Conservation (phyloP, 2,888 invertebrate genomes). For the Nezara viridula region DNA sequence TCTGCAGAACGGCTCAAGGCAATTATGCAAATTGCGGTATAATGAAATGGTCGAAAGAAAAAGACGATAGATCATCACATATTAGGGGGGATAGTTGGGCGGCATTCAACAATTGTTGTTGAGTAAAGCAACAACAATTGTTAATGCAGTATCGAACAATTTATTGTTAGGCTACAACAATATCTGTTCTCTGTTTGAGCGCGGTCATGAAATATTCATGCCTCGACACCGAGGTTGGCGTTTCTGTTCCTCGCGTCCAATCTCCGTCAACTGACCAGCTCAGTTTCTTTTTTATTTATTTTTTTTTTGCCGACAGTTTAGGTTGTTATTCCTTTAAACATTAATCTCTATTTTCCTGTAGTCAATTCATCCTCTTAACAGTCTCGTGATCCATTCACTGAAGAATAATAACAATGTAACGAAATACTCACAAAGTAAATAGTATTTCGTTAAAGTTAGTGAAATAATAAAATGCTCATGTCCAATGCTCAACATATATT, state of each 20-base stretch:
- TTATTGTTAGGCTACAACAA: conserved; percentile 36
- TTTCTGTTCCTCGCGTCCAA: conserved; percentile 8
- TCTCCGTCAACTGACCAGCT: not conserved
- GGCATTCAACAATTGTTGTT: conserved; percentile 22
- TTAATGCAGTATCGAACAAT: not conserved
- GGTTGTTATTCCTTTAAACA: conserved; percentile 16
- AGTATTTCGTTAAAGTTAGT: not conserved
- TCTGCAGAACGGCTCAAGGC: not conserved
- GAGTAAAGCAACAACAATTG: not conserved
- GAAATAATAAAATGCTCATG: not conserved
- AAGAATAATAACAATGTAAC: not conserved
- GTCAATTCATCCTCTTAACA: not conserved
- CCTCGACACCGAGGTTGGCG: conserved; percentile 1
- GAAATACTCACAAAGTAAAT: not conserved
- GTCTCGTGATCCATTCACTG: not conserved
- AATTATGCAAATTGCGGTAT: conserved; percentile 36
- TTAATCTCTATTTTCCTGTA: not conserved
- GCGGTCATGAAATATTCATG: conserved; percentile 13
- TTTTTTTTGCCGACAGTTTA: not conserved
- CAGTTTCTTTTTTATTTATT: not conserved
- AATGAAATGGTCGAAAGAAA: not conserved
- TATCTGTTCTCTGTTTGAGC: conserved; percentile 4
- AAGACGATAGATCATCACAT: conserved; percentile 16
- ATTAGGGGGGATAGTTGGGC: not conserved
- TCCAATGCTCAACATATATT: too few species aligned